phyloP scores from a whole-genome alignment of 2,888 invertebrate species.

The Aromia moschata region DNA sequence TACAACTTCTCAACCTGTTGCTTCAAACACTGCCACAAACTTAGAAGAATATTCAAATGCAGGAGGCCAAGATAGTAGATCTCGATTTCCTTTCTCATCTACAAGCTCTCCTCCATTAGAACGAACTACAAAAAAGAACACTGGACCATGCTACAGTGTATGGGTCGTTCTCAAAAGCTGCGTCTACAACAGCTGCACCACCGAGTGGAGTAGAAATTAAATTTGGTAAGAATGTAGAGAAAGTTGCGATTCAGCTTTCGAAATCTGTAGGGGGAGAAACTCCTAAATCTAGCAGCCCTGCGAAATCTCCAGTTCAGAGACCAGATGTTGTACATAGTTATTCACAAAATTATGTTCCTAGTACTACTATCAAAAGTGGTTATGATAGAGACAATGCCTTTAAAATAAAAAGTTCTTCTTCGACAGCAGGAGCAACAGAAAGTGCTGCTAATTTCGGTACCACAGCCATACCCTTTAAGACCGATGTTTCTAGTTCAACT shows the following conservation, averaged over 20 bases:
- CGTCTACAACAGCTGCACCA: constrained; percentile 45
- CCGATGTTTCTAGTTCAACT: too few relatives aligned
- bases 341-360: too few relatives aligned
- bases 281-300: not conserved
- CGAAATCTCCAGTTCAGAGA: constrained; percentile 16
- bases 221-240: constrained; percentile 41
- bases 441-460: too few relatives aligned
- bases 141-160: constrained; percentile 60
- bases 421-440: too few relatives aligned
- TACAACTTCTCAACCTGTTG: not conserved
- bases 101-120: not conserved
- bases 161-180: constrained; percentile 55
- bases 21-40: not conserved
- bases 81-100: not conserved
- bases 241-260: constrained; percentile 41
- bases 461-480: too few relatives aligned
- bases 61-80: not conserved
- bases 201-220: constrained; percentile 38
- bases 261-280: constrained; percentile 36
- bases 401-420: too few relatives aligned
- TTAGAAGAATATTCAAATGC: not conserved
- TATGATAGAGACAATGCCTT: too few relatives aligned
- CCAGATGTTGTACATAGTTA: not conserved
- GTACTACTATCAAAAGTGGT: too few relatives aligned
- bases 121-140: constrained; percentile 56